Conservation (phyloP, 2,797 vertebrate species). For the Botia almorhae region DNA sequence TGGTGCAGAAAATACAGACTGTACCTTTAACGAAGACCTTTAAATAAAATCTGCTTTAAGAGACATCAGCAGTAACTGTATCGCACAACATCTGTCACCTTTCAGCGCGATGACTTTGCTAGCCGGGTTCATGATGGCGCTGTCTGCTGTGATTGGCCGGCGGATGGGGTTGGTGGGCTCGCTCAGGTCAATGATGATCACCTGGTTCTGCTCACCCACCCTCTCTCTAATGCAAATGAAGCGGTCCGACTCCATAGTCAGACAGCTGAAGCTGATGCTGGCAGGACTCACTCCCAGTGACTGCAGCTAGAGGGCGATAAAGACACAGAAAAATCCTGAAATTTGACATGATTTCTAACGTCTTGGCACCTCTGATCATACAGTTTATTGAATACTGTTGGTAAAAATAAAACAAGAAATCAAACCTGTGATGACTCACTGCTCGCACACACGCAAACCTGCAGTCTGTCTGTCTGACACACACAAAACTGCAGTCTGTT, state of each 20-base stretch:
- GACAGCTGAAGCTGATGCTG: constrained; percentile 91
- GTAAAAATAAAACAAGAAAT: no score
- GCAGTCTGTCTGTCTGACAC: neutral
- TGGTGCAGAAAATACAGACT: no score
- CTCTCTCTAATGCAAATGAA: constrained; percentile 94
- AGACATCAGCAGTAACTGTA: no score
- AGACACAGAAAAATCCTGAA: constrained; percentile 29
- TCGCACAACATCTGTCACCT: constrained; percentile 75
- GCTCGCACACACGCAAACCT: no score
- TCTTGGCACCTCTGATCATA: neutral
- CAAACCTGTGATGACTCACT: no score
- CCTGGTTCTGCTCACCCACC: constrained; percentile 90
- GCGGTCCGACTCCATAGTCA: constrained; percentile 95
- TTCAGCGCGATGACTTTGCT: constrained; percentile 94
- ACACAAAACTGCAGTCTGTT: no score
- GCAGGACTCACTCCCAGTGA: constrained; percentile 91
- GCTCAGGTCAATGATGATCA: constrained; percentile 89
- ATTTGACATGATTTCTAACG: neutral
- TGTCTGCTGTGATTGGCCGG: constrained; percentile 90
- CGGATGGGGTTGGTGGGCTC: constrained; percentile 87
- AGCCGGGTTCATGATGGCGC: constrained; percentile 92
- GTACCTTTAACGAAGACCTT: no score
- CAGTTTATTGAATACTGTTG: no score
- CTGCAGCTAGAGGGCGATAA: constrained; percentile 81
- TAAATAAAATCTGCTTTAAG: neutral